A percentile compares a stretch with the other conserved stretches of the same genome.
phyloP scores from a whole-genome alignment of 2,888 invertebrate genomes.

The Podotricha telesiphe region DNA sequence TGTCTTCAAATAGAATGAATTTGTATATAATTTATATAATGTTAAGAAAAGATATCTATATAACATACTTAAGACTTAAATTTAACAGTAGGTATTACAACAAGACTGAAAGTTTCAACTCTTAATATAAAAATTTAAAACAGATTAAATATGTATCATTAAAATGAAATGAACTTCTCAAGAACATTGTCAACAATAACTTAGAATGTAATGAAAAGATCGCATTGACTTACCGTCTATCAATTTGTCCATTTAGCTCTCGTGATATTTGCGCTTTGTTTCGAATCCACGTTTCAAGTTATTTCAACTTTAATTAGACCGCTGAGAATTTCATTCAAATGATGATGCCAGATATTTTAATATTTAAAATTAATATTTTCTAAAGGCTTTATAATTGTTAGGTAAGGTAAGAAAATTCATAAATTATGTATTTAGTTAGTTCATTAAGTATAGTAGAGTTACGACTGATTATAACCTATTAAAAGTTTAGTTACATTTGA shows the following conservation, averaged over 20 bases:
- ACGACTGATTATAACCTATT: no score
- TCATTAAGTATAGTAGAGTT: neutral
- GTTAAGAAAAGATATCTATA: neutral
- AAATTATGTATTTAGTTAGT: neutral
- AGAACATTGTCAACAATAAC: conserved; percentile 23
- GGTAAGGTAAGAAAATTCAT: no score
- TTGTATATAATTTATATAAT: neutral
- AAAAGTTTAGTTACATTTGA: neutral
- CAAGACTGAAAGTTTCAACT: conserved; percentile 1
- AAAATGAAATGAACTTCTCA: conserved; percentile 24
- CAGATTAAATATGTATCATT: conserved; percentile 21
- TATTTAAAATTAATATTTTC: neutral
- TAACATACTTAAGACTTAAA: neutral
- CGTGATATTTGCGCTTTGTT: neutral
- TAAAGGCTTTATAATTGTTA: neutral
- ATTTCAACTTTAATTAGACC: conserved; percentile 11
- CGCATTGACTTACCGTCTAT: conserved; percentile 28
- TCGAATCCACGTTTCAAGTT: neutral
- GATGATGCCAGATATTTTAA: neutral
- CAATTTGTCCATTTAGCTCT: conserved; percentile 10
- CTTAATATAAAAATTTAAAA: conserved; percentile 16
- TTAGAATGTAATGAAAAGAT: conserved; percentile 22
- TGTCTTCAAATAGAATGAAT: no score
- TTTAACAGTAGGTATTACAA: conserved; percentile 11
- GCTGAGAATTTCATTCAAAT: neutral